These are phyloP conservation scores for Solenodon paradoxus DNA, from an alignment of 2,113 vertebrate genomes.

Conservation along the genomic window DNA sequence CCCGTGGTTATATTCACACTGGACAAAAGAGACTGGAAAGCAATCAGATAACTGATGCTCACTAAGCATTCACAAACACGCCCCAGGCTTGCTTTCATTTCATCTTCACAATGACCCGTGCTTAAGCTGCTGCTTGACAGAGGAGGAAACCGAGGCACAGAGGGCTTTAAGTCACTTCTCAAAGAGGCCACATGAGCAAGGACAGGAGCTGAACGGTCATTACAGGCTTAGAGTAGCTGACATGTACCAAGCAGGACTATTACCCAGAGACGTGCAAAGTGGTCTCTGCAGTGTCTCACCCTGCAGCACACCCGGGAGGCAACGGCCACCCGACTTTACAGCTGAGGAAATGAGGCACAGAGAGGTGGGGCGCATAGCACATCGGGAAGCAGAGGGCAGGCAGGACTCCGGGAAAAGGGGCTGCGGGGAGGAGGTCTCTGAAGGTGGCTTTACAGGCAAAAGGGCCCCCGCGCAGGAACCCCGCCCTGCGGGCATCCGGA, in stretches of 20 bases:
- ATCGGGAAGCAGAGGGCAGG: accelerated
- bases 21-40: not conserved
- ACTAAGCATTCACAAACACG: not conserved
- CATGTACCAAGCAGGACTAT: not conserved
- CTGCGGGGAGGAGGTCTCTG: not conserved
- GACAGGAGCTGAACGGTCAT: not conserved
- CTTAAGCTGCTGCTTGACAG: not conserved
- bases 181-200: not conserved
- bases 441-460: not conserved
- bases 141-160: not conserved
- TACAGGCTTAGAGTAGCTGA: not conserved
- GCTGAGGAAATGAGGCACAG: not conserved
- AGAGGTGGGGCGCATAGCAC: not conserved
- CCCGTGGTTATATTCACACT: not conserved
- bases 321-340: not conserved
- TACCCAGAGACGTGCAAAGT: too few relatives aligned
- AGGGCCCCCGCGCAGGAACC: too few relatives aligned
- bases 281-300: not conserved
- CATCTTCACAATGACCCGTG: not conserved
- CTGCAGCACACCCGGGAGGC: not conserved
- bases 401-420: not conserved
- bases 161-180: not conserved
- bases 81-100: not conserved
- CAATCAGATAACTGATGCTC: not conserved
- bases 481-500: too few relatives aligned